These are phyloP conservation scores for Drosophila subpulchrella DNA, from an alignment of 1,140 invertebrate genomes.

Conservation along the genomic window DNA sequence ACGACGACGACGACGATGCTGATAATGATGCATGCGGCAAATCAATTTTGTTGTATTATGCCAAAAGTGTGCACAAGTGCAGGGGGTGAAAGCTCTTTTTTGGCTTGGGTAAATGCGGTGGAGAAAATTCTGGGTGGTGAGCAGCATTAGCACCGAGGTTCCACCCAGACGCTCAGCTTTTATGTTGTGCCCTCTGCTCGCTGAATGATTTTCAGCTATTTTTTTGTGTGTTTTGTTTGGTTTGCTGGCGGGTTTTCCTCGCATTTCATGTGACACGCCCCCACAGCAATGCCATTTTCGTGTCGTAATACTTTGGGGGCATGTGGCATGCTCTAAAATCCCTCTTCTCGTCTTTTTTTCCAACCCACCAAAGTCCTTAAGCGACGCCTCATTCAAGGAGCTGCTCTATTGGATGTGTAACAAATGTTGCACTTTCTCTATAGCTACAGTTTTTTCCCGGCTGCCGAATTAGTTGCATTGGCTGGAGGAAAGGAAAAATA, in stretches of 20 bases:
- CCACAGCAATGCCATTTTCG: conserved; percentile 53
- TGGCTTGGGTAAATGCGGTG: conserved; percentile 27
- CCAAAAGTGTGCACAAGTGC: conserved; percentile 70
- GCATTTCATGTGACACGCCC: conserved; percentile 45
- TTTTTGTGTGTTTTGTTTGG: conserved; percentile 41
- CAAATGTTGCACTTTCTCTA: conserved; percentile 54
- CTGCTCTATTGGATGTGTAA: conserved; percentile 33
- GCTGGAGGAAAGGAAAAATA: conserved; percentile 28
- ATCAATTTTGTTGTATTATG: conserved; percentile 82
- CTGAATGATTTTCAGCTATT: conserved; percentile 70
- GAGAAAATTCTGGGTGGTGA: conserved; percentile 8
- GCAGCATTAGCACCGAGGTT: conserved; percentile 47
- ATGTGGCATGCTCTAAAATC: conserved; percentile 57
- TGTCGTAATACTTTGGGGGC: conserved; percentile 74
- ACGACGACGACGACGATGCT: conserved; percentile 37
- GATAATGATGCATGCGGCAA: conserved; percentile 81
- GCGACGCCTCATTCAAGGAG: conserved; percentile 36
- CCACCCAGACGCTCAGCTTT: conserved; percentile 76
- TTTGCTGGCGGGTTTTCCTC: conserved; percentile 26
- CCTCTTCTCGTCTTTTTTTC: not conserved
- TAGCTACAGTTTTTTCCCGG: conserved; percentile 30
- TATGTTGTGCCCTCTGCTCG: conserved; percentile 52
- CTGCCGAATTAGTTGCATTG: conserved; percentile 62
- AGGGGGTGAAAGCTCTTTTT: not conserved
- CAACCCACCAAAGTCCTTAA: conserved; percentile 13